These are phyloP conservation scores for Sebastes melanostomus DNA, from an alignment of 2,797 vertebrate species.

Conservation along the genomic window DNA sequence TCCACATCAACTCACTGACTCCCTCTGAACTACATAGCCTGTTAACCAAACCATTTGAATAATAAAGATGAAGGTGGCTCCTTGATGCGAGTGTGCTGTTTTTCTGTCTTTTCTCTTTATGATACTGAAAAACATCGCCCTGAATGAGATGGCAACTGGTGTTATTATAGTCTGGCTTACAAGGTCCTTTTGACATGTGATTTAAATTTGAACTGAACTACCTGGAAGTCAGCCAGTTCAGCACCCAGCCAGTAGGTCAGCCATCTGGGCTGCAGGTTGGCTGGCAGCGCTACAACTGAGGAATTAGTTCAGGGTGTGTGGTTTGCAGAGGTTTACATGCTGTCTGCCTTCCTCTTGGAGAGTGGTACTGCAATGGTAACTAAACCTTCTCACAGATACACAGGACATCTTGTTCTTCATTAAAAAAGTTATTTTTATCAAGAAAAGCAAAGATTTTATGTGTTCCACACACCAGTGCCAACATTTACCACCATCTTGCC, in stretches of 20 bases:
- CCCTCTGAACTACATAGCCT: conserved; percentile 71
- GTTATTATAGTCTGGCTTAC: neutral
- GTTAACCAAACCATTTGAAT: conserved; percentile 76
- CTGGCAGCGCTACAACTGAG: neutral
- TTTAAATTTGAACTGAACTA: neutral
- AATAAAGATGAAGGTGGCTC: conserved; percentile 79
- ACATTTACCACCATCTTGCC: no score
- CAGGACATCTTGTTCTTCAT: no score
- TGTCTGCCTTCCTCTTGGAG: neutral
- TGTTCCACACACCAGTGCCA: no score
- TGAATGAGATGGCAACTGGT: neutral
- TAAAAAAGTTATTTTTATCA: no score
- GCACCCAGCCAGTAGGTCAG: neutral
- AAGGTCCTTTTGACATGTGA: neutral
- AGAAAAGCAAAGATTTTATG: no score
- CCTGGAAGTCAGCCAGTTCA: conserved; percentile 1
- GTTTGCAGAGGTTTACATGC: neutral
- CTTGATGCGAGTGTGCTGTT: conserved; percentile 43
- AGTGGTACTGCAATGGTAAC: neutral
- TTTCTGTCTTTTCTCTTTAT: neutral
- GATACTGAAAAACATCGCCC: neutral
- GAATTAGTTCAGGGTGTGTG: neutral
- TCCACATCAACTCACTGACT: conserved; percentile 70
- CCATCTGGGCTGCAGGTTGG: neutral
- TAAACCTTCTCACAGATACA: neutral